Conservation (phyloP, 2,888 invertebrate genomes). For the Sussaba pulchella region DNA sequence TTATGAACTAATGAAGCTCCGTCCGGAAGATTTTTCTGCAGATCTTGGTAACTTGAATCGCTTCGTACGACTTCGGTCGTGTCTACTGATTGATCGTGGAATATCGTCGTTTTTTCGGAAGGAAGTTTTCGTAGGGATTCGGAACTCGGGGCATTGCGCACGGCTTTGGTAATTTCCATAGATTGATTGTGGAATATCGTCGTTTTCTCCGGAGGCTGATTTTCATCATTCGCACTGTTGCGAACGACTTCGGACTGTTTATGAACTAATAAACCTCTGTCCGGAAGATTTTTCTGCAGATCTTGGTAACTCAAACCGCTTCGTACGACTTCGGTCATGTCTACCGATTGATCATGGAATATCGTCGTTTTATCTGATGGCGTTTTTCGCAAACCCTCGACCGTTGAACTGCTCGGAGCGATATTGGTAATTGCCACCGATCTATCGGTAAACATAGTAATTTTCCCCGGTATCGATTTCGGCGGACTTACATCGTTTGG, state of each 20-base stretch:
- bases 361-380: not conserved
- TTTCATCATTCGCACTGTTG: not conserved
- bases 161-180: not conserved
- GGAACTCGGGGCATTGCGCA: not conserved
- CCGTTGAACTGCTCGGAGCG: not conserved
- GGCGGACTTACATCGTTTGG: not conserved
- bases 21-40: not conserved
- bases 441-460: constrained; percentile 14
- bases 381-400: not conserved
- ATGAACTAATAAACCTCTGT: not conserved
- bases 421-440: constrained; percentile 7
- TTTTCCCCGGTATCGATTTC: not conserved
- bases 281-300: not conserved
- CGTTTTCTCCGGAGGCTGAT: not conserved
- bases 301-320: too few species aligned
- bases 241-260: too few species aligned
- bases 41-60: too few species aligned
- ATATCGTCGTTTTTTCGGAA: not conserved
- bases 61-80: not conserved
- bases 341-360: constrained; percentile 23
- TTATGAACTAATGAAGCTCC: not conserved
- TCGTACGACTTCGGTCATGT: not conserved
- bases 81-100: constrained; percentile 25
- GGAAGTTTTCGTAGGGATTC: not conserved
- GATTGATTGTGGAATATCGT: constrained; percentile 28